A percentile compares a stretch with the other conserved stretches of the same genome.
phyloP scores from a whole-genome alignment of 2,797 vertebrate species.

The Lacerta viridis region DNA sequence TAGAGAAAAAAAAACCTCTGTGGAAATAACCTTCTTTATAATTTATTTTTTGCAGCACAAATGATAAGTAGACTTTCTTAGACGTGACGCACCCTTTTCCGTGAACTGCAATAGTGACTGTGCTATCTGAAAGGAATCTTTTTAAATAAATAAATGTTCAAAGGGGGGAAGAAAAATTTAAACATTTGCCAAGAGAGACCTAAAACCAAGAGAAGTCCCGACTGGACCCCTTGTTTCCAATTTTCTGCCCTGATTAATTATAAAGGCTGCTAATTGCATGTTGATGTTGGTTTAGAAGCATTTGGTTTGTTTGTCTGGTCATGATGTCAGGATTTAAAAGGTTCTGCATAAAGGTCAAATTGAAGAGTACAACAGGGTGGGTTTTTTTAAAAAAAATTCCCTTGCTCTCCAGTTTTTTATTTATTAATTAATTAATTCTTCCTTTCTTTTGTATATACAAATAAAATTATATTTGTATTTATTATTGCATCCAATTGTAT shows the following conservation, averaged over 20 bases:
- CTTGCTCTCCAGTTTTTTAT: conserved; percentile 38
- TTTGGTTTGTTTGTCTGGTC: conserved; percentile 79
- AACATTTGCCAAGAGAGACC: conserved; percentile 77
- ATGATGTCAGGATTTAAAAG: conserved; percentile 80
- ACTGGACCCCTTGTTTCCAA: conserved; percentile 89
- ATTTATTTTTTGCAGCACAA: conserved; percentile 78
- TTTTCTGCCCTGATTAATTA: conserved; percentile 99
- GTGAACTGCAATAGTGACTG: conserved; percentile 82
- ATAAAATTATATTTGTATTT: too few species aligned
- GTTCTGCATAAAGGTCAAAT: conserved; percentile 78
- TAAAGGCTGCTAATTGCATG: conserved; percentile 90
- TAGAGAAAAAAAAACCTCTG: conserved; percentile 35
- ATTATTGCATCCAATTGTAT: neutral
- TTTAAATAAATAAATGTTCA: conserved; percentile 76
- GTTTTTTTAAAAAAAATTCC: neutral
- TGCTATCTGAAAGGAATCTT: conserved; percentile 76
- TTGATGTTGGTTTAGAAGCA: conserved; percentile 85
- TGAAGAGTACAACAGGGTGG: conserved; percentile 50
- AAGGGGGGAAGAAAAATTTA: conserved; percentile 78
- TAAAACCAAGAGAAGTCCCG: conserved; percentile 75
- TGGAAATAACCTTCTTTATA: conserved; percentile 83
- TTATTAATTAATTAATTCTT: conserved; percentile 53
- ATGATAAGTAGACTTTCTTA: conserved; percentile 81
- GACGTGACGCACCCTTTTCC: conserved; percentile 77
- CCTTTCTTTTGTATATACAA: neutral